A percentile compares a stretch with the other conserved stretches of the same genome.
Evolutionary conservation across 2,113 vertebrate genomes (phyloP).

Genomic region (Gopherus evgoodei): DNA sequence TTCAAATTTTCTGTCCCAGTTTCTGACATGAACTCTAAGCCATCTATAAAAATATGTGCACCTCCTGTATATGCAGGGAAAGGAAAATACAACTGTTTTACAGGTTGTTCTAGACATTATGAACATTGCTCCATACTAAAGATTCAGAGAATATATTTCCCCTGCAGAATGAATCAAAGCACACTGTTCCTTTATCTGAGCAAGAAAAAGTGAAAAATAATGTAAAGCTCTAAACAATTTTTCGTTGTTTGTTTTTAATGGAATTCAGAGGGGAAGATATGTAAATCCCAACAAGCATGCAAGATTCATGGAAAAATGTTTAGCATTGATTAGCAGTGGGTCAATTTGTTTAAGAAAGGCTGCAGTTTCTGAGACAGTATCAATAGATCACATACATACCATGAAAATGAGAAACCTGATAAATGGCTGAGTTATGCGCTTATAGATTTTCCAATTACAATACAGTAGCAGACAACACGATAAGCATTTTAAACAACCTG

Average conservation of each 20-base stretch:
- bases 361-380: not conserved
- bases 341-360: not conserved
- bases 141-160: not conserved
- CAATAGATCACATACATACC: not conserved
- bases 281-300: not conserved
- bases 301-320: not conserved
- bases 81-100: not conserved
- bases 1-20: not conserved
- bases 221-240: not conserved
- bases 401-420: not conserved
- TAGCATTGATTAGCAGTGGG: not conserved
- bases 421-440: not conserved
- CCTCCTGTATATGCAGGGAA: not conserved
- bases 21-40: not conserved
- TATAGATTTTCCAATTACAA: constrained; percentile 19
- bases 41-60: not conserved
- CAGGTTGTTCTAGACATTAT: rapidly evolving
- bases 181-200: not conserved
- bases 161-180: not conserved
- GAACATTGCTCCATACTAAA: not conserved
- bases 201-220: constrained; percentile 21
- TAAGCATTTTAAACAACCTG: constrained; percentile 3
- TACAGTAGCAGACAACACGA: not conserved
- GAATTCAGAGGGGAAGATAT: not conserved
- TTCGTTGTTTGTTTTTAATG: not conserved